phyloP scores from a whole-genome alignment of 2,888 invertebrate species.

The Bruchidius siliquastri region DNA sequence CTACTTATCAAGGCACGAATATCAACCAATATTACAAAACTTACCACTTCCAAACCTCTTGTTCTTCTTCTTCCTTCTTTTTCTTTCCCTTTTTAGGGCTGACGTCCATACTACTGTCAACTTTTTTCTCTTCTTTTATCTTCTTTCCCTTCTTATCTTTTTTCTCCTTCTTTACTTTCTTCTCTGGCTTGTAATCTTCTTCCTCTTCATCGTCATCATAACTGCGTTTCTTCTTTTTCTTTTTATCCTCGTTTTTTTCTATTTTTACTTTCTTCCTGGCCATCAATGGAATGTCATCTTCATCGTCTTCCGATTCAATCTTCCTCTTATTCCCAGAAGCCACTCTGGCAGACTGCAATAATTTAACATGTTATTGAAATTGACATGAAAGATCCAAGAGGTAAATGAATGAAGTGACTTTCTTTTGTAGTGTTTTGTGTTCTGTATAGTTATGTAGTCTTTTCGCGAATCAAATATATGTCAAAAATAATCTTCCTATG shows the following conservation, averaged over 20 bases:
- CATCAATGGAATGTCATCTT: conserved; percentile 64
- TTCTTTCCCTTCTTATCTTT: conserved; percentile 36
- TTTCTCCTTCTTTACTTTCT: conserved; percentile 45
- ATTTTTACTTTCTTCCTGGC: conserved; percentile 65
- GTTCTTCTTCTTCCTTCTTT: conserved; percentile 76
- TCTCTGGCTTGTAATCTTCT: conserved; percentile 55
- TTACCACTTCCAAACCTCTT: conserved; percentile 90
- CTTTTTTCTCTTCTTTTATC: conserved; percentile 36
- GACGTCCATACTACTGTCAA: conserved; percentile 28
- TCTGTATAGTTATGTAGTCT: too few species aligned
- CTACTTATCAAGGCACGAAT: too few species aligned
- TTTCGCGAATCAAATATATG: too few species aligned
- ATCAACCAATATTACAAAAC: too few species aligned
- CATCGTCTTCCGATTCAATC: conserved; percentile 57
- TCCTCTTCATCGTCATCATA: conserved; percentile 53
- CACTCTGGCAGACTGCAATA: conserved; percentile 31
- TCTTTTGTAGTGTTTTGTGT: too few species aligned
- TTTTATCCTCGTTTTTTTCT: conserved; percentile 48
- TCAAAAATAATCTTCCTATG: too few species aligned
- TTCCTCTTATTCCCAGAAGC: conserved; percentile 46
- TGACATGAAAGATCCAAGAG: not conserved
- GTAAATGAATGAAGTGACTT: not conserved
- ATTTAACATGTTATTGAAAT: not conserved
- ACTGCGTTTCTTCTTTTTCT: conserved; percentile 50
- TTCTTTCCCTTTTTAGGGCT: conserved; percentile 58